Evolutionary conservation across 2,888 invertebrate species (phyloP).

Genomic region (Zaprionus lineosus): DNA sequence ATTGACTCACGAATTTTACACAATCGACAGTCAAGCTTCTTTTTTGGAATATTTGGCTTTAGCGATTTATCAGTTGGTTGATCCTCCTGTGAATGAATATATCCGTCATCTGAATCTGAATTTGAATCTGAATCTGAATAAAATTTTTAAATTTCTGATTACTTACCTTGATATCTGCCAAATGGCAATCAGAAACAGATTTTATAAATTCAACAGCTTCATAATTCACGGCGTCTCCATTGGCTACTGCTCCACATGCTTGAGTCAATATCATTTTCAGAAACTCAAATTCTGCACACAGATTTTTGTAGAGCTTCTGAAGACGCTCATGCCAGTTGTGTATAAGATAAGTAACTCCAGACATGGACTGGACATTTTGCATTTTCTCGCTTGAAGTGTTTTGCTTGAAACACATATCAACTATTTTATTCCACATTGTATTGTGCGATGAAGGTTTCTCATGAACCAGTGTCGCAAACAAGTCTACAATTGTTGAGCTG

Average conservation of each 20-base stretch:
- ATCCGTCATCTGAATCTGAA: too few species aligned
- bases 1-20: constrained; percentile 83
- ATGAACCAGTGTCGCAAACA: constrained; percentile 54
- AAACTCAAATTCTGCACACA: constrained; percentile 60
- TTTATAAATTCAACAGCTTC: constrained; percentile 60
- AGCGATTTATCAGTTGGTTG: background rate
- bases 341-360: constrained; percentile 62
- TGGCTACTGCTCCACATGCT: constrained; percentile 36
- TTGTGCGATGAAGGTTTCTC: constrained; percentile 23
- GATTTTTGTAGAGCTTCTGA: constrained; percentile 24
- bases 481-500: constrained; percentile 20
- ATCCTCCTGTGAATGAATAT: constrained; percentile 50
- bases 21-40: constrained; percentile 79
- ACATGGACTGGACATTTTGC: constrained; percentile 36
- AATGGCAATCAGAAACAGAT: constrained; percentile 80
- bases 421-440: constrained; percentile 67
- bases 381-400: constrained; percentile 47
- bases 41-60: background rate
- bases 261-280: constrained; percentile 64
- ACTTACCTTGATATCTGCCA: constrained; percentile 74
- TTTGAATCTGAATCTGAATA: too few species aligned
- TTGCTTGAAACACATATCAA: constrained; percentile 61
- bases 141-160: background rate
- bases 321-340: constrained; percentile 74
- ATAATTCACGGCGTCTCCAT: constrained; percentile 4